Evolutionary conservation across 2,797 vertebrate species (phyloP), one percentile per base, ranked within the genome.

Genomic region (Cercopithecus hamlyni): DNA sequence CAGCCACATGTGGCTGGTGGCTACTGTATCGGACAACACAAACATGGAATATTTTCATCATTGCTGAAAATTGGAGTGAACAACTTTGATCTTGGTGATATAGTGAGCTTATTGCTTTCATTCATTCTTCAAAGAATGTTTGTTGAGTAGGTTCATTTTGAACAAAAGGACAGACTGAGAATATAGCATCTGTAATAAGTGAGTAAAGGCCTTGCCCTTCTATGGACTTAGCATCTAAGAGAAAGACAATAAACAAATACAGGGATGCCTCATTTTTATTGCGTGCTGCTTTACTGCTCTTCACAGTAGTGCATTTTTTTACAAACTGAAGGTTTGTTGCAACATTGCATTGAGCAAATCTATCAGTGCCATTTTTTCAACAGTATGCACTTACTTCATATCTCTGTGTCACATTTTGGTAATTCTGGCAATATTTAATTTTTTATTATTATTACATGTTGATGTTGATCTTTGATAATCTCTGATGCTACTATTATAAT

Each of bases 111-210:
- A 55, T 88, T 90, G 93, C 76, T 77, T 96, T 70, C 43, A 92
- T 57, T 93, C 36, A 58, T 90, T 90, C 52, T 83, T 84, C 30
- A 95, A 7, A 52, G 93, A 89, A 87, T 87, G 92, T 30, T 27
- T 7, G 5, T 5, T 50, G n/a, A 92, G 24, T 30, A 20, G 3
- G 24, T 86, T 79, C 43, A 55, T 84, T 95, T 58, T 88, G 13
- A 93, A 43, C 5, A 83, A 43, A 36, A 75, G 14, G 27, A 93
- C 43, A 72, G 10, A 5, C 57, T 89, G 20, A 41, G 41, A 96
- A n/a, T 82, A 79, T 22, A 73, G 13, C 52, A 89, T 52, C n/a
- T 27, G 27, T 81, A 82, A 22, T 11, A 33, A 87, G 15, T 83
- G 14, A 36, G 48, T 20, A 92, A 91, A 82, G 52, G 15, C 26